Base-by-base conservation (phyloP, 2,113 vertebrate species). In the Cynoglossus semilaevis region DNA sequence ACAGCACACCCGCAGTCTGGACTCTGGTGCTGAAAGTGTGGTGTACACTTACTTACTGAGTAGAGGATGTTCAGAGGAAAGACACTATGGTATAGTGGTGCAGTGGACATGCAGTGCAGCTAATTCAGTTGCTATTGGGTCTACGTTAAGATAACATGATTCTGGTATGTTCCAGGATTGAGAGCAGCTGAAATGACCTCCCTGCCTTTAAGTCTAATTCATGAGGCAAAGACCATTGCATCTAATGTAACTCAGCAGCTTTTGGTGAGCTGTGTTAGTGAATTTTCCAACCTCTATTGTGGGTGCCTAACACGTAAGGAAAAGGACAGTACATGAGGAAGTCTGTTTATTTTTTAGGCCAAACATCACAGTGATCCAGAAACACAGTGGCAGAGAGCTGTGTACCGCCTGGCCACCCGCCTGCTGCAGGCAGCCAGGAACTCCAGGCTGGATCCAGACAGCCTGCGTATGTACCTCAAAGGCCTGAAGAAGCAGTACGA, bases 121-220 rank as follows among this genome's bases (percentile, higher is more conserved):
- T 5, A 41, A 11, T 41, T 5, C 37, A 5, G 38, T 41, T 41
- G 14, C 14, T 13, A 12, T 41, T 14, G 18, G 64, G 34, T 47
- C 58, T 22, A 49, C 65, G 35, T 9, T 63, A 50, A 74, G 22
- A 9, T 1, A 10, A 60, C 1, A 45, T 61, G 46, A 1, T 38
- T 73, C 63, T 57, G 66, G 19, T 43, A 40, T 64, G 15, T 51
- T 78, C 1, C 61, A 98, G 95, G 95, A 59, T 85, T 99, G 81
- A 94, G 89, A 90, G 94, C 94, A 74, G 96, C 95, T 74, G 94
- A 95, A 74, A 91, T 91, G 54, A 96, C 95, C 0, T 92, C 94
- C 15, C 84, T 98, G 51, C 95, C 95, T 40, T 61, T 80, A 15
- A 82, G 81, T 1, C 50, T 97, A 75, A 82, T 96, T 63, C 55